A percentile compares a stretch with the other conserved stretches of the same genome.
Evolutionary conservation across 2,113 vertebrate species (phyloP).

Genomic region (Cyrtonyx montezumae): DNA sequence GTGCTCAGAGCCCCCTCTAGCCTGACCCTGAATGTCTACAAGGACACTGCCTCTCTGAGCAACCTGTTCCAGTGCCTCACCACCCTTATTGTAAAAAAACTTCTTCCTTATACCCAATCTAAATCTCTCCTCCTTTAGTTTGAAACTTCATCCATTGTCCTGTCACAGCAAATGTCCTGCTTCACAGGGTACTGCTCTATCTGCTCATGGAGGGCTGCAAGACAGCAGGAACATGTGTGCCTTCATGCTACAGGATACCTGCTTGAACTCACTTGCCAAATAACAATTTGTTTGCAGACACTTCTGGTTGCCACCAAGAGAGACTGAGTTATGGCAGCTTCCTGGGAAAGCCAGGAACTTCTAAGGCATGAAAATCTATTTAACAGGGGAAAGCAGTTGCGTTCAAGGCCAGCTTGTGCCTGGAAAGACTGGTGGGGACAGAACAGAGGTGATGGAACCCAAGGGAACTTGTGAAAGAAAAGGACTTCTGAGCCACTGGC

Average conservation of each 20-base stretch:
- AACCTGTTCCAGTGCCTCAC: no score
- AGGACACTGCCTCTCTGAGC: no score
- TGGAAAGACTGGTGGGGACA: background rate
- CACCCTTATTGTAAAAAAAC: no score
- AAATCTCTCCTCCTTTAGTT: no score
- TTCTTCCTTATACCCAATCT: no score
- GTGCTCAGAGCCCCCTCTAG: no score
- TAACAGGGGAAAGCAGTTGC: background rate
- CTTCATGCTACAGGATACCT: conserved; percentile 23
- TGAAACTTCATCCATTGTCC: no score
- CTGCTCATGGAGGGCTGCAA: background rate
- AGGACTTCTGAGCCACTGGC: background rate
- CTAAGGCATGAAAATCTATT: background rate
- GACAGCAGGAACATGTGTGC: background rate
- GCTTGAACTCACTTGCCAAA: conserved; percentile 34
- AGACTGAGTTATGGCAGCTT: conserved; percentile 59
- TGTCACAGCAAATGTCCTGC: background rate
- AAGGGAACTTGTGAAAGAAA: background rate
- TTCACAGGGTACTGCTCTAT: background rate
- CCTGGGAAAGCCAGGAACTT: conserved; percentile 28
- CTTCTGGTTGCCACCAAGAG: conserved; percentile 44
- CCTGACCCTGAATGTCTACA: no score
- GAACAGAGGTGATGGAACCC: background rate
- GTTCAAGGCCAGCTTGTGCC: background rate
- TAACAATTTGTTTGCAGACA: conserved; percentile 15